Percentiles rank a stretch among this genome's conserved stretches.
These are phyloP conservation scores for Rambutsinella grinnellia DNA, from an alignment of 2,888 invertebrate genomes.

Conservation along the genomic window DNA sequence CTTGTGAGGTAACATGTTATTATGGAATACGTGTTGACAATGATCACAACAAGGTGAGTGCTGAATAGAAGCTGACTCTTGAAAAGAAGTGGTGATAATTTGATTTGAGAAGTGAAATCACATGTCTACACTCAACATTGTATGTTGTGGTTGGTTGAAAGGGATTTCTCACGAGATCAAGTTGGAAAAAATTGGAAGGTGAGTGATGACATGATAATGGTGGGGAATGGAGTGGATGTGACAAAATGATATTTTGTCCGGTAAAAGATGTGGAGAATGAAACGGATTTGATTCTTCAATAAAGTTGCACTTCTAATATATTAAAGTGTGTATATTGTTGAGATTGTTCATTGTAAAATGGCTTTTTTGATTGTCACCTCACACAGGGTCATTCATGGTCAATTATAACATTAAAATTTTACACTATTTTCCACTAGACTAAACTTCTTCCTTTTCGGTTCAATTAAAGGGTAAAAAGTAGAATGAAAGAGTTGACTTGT, in stretches of 20 bases:
- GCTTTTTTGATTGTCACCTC: constrained; percentile 30
- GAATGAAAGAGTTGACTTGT: constrained; percentile 35
- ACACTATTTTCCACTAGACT: constrained; percentile 32
- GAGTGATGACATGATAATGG: neutral
- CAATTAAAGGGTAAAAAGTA: constrained; percentile 15
- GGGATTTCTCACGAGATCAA: constrained; percentile 49
- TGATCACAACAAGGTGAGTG: neutral
- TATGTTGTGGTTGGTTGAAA: constrained; percentile 20
- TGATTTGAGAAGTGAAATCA: constrained; percentile 37
- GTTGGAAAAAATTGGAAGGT: constrained; percentile 23
- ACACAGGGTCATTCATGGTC: constrained; percentile 52
- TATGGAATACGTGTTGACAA: neutral
- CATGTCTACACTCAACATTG: constrained; percentile 8
- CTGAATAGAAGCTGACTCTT: constrained; percentile 13
- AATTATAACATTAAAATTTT: constrained; percentile 47
- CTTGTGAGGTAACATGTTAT: neutral
- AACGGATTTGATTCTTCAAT: constrained; percentile 9
- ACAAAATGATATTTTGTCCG: constrained; percentile 31
- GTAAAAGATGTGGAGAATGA: constrained; percentile 15
- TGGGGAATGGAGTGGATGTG: constrained; percentile 14
- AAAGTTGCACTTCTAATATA: constrained; percentile 8
- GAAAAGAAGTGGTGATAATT: constrained; percentile 39
- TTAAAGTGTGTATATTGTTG: neutral
- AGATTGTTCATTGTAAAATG: neutral
- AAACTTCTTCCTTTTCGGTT: constrained; percentile 1